Evolutionary conservation across 2,113 vertebrate genomes (phyloP).

Genomic region (Vimba vimba): DNA sequence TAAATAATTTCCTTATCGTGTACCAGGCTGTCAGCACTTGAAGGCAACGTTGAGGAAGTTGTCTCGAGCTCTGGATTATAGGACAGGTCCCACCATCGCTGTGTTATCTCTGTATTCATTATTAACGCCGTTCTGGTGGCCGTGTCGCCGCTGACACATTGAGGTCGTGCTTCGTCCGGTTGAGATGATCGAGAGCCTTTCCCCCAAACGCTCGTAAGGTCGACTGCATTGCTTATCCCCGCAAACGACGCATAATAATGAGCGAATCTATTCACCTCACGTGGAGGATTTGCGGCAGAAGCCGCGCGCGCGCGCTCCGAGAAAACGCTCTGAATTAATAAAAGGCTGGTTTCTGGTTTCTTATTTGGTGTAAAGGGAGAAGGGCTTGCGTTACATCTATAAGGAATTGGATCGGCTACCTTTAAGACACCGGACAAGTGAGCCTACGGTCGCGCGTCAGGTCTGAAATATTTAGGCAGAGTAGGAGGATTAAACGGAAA

Average conservation of each 20-base stretch:
- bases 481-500: constrained; percentile 46
- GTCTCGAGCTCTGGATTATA: constrained; percentile 48
- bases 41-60: constrained; percentile 10
- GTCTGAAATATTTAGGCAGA: constrained; percentile 63
- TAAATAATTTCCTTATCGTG: constrained; percentile 19
- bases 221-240: background rate
- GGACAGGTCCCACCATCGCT: constrained; percentile 35
- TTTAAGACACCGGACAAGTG: constrained; percentile 49
- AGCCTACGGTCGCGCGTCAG: constrained; percentile 56
- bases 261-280: background rate
- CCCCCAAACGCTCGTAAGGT: background rate
- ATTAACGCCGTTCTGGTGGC: constrained; percentile 55
- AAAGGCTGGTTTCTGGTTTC: constrained; percentile 68
- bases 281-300: background rate
- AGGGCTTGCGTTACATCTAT: constrained; percentile 65
- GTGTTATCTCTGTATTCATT: constrained; percentile 59
- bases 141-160: constrained; percentile 24
- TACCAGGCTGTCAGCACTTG: constrained; percentile 28
- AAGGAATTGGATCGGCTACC: constrained; percentile 63
- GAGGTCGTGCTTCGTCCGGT: constrained; percentile 1
- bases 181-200: background rate
- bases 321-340: constrained; percentile 69
- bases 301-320: background rate
- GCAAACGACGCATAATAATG: background rate
- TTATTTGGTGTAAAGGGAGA: constrained; percentile 65